Base-by-base conservation (phyloP, 2,888 invertebrate genomes). In the Dynastes maya region DNA sequence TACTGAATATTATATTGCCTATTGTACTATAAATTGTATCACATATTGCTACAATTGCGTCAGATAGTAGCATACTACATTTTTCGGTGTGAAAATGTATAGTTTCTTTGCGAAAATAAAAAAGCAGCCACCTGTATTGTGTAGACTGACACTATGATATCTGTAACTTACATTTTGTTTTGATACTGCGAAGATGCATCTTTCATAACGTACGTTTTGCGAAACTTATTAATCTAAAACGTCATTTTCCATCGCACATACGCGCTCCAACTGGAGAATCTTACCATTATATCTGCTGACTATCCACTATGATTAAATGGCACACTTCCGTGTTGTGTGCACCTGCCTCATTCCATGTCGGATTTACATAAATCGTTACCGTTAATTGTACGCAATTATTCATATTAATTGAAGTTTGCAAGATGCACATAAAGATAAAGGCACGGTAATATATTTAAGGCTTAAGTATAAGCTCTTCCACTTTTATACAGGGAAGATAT, bases 381-480 rank as follows among this genome's bases (percentile, higher is more conserved):
- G 32, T 64, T 64, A 64, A 64, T 64, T 64, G 64, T 37, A 64
- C 37, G 16, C 37, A 11, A 64, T 64, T 64, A 64, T 37, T 64
- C 64, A 37, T 64, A 37, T 37, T 64, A 37, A 64, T 64, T 32
- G 37, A 64, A 37, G 2, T 37, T 64, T 29, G 16, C 64, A 64
- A 29, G 32, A 16, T 37, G 5, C 37, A 37, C 37, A 37, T 5
- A 32, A 64, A 37, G 64, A 64, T 64, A 37, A 13, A 64, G 6
- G 64, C 64, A 32, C 29, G 13, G 53, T n/a, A 11, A 53, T 53
- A 9, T 53, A 9, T 53, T n/a, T n/a, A 53, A 53, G 6, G 37
- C n/a, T 53, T 53, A 53, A 3, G 9, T n/a, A 6, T 4, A 2
- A 53, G 53, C 37, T 5, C 37, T 37, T 3, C 4, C 5, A 37